These are phyloP conservation scores for Sander vitreus DNA, from an alignment of 2,113 vertebrate species.

Conservation along the genomic window DNA sequence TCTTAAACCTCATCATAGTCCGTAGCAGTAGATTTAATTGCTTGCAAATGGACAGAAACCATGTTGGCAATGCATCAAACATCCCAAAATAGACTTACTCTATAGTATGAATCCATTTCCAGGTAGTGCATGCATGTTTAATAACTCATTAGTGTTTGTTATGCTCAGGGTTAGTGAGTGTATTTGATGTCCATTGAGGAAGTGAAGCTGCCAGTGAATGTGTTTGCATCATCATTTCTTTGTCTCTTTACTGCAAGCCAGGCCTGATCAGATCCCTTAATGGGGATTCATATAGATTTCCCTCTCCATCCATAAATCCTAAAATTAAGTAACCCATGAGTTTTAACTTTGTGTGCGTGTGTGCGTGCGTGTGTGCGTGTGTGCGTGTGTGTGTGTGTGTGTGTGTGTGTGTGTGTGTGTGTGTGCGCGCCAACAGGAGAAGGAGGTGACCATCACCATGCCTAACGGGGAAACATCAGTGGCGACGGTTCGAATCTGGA, in stretches of 20 bases:
- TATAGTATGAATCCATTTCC: not conserved
- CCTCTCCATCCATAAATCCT: not conserved
- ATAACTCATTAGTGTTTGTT: not conserved
- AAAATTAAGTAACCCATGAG: not conserved
- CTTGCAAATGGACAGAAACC: not conserved
- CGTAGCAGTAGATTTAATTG: not conserved
- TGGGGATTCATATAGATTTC: not conserved
- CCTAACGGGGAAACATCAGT: slow-evolving; percentile 95
- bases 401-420: slow-evolving; percentile 26
- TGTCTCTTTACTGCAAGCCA: not conserved
- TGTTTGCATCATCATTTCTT: not conserved
- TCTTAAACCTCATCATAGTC: not conserved
- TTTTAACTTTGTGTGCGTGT: no score
- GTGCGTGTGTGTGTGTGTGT: slow-evolving; percentile 9
- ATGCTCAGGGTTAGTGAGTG: not conserved
- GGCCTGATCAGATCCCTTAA: not conserved
- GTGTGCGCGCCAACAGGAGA: slow-evolving; percentile 85
- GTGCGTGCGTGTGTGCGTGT: not conserved
- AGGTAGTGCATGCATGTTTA: not conserved
- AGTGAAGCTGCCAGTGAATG: not conserved
- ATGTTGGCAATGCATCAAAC: not conserved
- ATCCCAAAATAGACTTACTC: not conserved
- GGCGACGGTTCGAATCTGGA: slow-evolving; percentile 97
- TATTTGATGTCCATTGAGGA: not conserved
- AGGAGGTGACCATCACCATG: slow-evolving; percentile 96